Conservation (phyloP, 2,797 vertebrate species). For the Bradypodion pumilum region DNA sequence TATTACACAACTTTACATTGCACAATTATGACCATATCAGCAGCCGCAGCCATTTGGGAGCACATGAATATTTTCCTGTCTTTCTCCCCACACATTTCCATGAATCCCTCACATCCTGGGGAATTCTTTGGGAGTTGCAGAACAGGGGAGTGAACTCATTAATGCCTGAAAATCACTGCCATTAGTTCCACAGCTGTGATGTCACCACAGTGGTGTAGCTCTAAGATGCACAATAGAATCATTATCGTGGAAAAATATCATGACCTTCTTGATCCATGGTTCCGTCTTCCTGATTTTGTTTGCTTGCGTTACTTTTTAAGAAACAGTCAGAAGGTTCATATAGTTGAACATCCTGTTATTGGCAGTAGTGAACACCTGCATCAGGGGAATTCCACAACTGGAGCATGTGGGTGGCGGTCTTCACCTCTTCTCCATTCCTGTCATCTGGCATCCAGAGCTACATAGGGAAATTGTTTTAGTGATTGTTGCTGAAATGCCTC, state of each 20-base stretch:
- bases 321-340: neutral
- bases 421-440: neutral
- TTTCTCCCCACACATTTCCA: neutral
- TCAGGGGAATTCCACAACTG: neutral
- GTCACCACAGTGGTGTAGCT: no score
- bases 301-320: neutral
- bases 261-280: neutral
- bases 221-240: no score
- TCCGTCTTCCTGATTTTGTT: neutral
- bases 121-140: neutral
- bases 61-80: no score
- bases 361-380: neutral
- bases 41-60: no score
- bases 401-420: no score
- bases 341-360: neutral
- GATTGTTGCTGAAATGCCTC: neutral
- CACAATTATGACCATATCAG: no score
- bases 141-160: no score
- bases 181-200: no score
- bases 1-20: no score
- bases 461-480: neutral
- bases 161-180: no score
- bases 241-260: no score
- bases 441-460: neutral
- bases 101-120: no score